Base-by-base conservation (phyloP, 2,888 invertebrate genomes). In the Ramazzottius varieornatus region DNA sequence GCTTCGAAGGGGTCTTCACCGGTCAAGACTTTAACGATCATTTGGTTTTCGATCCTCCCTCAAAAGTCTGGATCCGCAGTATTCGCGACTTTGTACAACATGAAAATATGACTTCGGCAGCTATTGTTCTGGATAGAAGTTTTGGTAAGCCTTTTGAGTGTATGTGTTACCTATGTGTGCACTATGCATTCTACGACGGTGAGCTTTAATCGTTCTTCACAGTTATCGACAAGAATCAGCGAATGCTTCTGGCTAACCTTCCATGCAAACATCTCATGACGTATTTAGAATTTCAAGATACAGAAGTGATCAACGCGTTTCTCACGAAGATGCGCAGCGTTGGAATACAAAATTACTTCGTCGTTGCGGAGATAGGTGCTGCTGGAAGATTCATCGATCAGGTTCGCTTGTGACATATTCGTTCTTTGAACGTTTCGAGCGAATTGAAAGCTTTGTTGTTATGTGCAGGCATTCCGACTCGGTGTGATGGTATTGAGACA, bases 41-140 rank as follows among this genome's bases (percentile, higher is more conserved):
- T 24, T 24, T 54, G 54, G 54, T 54, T 4, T 54, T 88, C 46
- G 83, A 83, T 78, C 88, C 90, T 0, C 90, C 90, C 0, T 85
- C 85, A 0, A 89, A 89, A 72, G 79, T 88, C 33, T 82, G 90
- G 68, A 86, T 89, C 0, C 86, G 88, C 75, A 83, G 86, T 1
- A 82, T 93, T 0, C 79, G 88, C 66, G 84, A 86, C 63, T 83
- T 92, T 70, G 86, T 88, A 1, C 79, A 82, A 0, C 82, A 83
- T 68, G 85, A 89, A 76, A 88, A 90, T 72, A 86, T 92, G 66
- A 86, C 87, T 1, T 90, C 89, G 73, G 89, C 90, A 20, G 92
- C 88, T 2, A 86, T 94, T 64, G 80, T 94, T 63, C 92, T 87
- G 74, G 92, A 94, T 72, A 83, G 85, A 32, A 83, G 83, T 46